These are phyloP conservation scores for Crocidura indochinensis DNA, from an alignment of 2,797 vertebrate species.

Conservation along the genomic window DNA sequence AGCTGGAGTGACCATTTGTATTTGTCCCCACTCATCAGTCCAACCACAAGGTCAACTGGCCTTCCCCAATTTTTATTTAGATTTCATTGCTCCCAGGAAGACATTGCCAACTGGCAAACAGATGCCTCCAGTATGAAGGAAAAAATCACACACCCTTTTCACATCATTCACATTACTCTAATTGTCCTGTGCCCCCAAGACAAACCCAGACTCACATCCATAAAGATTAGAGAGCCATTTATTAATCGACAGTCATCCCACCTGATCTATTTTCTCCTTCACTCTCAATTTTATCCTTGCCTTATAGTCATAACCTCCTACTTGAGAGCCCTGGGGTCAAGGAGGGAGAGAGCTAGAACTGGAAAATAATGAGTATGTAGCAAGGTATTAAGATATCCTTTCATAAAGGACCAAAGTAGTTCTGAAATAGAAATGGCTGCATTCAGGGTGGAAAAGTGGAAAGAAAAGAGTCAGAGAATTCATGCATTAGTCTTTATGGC, in stretches of 20 bases:
- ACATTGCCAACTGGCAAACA: neutral
- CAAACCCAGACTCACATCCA: neutral
- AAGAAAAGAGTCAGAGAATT: neutral
- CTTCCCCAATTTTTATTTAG: neutral
- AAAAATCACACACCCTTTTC: neutral
- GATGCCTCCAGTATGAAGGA: neutral
- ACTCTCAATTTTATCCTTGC: rapidly evolving
- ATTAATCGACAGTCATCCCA: neutral
- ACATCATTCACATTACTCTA: neutral
- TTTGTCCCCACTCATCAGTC: neutral
- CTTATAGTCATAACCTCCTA: neutral
- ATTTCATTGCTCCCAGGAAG: no score
- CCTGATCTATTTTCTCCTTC: neutral
- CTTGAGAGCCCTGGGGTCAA: neutral
- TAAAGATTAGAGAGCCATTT: neutral
- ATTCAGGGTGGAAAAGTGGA: neutral
- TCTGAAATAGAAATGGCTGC: conserved; percentile 2
- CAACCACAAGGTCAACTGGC: no score
- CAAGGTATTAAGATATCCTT: no score
- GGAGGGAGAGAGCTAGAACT: rapidly evolving
- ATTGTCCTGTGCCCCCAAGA: neutral
- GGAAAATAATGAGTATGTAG: neutral
- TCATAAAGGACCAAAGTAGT: neutral
- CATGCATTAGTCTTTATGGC: neutral
- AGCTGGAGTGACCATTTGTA: no score